Evolutionary conservation across 2,888 invertebrate genomes (phyloP), one percentile per base, ranked within the genome.

Genomic region (Sarcophaga rosellei): DNA sequence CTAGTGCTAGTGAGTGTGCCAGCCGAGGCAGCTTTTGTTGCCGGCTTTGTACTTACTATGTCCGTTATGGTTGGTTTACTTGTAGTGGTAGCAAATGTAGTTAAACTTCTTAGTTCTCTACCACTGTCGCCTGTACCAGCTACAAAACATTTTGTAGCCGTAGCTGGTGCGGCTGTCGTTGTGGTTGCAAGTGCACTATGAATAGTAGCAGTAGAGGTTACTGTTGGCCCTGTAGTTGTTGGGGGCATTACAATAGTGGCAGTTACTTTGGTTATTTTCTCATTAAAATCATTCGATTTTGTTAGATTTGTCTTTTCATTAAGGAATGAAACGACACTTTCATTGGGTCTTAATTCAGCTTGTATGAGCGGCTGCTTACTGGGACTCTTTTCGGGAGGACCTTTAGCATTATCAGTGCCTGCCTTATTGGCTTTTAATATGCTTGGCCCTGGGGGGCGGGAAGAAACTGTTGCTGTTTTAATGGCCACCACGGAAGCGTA

Each of bases 351-450:
- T 70, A 89, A 72, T 25, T 90, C 90, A 0, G 90, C 80, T 47
- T 88, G 84, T 69, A 92, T 91, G 2, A 92, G 87, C 20, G 91
- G 91, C 77, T 91, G 91, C 68, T 91, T 92, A 79, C 91, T 91
- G 83, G 91, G 90, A 79, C 90, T 91, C 44, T 87, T 89, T 62
- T 91, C 89, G 6, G 87, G 73, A 17, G 70, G 73, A 15, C 62
- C 65, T 69, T 88, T 89, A 15, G 81, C 87, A 45, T 65, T 81
- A 25, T 86, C 79, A 0, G 81, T 12, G 0, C 79, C 17, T 8
- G 83, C 8, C 73, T 88, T 89, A 72, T 88, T 89, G 59, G 73
- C 87, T 91, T 95, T 95, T 23, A 94, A 88, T 88, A 94, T 93
- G 86, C 94, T 93, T 10, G 93, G 92, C 61, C 94, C 93, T 20